Evolutionary conservation across 2,113 vertebrate genomes (phyloP).

Genomic region (Lonchura striata): DNA sequence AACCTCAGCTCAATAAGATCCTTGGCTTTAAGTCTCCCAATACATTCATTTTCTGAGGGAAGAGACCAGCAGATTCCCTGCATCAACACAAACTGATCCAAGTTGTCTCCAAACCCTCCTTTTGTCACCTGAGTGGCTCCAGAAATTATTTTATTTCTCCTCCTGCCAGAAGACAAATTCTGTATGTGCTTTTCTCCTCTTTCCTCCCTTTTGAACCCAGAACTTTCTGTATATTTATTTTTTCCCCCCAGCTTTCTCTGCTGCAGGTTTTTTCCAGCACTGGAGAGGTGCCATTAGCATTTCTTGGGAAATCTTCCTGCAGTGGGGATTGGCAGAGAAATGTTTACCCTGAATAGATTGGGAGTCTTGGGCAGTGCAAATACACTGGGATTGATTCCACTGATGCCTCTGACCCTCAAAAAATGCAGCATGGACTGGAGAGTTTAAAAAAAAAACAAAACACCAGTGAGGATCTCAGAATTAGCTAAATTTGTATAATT

Average conservation of each 20-base stretch:
- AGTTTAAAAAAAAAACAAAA: not conserved
- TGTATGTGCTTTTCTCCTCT: not conserved
- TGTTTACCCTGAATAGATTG: constrained; percentile 59
- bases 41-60: not conserved
- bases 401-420: not conserved
- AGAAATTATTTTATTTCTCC: not conserved
- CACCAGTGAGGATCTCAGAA: not conserved
- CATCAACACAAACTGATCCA: not conserved
- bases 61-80: not conserved
- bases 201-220: not conserved
- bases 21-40: not conserved
- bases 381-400: constrained; percentile 21
- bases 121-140: not conserved
- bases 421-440: not conserved
- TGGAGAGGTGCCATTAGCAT: not conserved
- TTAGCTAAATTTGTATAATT: not conserved
- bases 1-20: not conserved
- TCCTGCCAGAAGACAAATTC: not conserved
- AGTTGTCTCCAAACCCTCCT: not conserved
- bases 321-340: constrained; percentile 16
- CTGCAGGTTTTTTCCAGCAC: not conserved
- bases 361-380: constrained; percentile 14
- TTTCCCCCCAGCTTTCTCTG: not conserved
- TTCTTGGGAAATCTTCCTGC: constrained; percentile 2
- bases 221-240: not conserved